Evolutionary conservation across 2,113 vertebrate species (phyloP).

Genomic region (Regulus satrapa): DNA sequence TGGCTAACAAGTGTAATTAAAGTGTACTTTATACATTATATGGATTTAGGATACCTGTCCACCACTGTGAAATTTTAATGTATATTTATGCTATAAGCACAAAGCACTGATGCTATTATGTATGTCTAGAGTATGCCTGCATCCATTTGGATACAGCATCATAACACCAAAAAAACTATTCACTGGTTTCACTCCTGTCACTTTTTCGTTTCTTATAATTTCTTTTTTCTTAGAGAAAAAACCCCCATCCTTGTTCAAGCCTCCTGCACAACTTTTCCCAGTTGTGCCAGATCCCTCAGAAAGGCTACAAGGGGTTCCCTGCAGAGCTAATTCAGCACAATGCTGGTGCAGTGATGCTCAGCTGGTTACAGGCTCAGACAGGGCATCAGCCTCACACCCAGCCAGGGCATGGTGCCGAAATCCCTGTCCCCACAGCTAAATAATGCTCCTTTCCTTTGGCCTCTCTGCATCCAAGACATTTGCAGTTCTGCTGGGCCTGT

Average conservation of each 20-base stretch:
- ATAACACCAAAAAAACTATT: neutral
- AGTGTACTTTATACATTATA: neutral
- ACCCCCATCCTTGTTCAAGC: neutral
- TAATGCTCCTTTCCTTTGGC: neutral
- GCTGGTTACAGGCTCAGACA: neutral
- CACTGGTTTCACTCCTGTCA: neutral
- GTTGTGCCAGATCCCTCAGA: neutral
- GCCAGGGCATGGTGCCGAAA: neutral
- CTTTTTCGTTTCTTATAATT: neutral
- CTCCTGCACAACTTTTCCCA: neutral
- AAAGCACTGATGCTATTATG: neutral
- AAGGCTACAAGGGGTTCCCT: fast-evolving
- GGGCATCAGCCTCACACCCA: neutral
- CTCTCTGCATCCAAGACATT: neutral
- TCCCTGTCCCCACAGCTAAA: neutral
- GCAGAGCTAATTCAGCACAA: neutral
- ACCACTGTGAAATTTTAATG: neutral
- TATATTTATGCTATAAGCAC: neutral
- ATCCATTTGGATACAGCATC: neutral
- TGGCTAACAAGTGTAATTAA: neutral
- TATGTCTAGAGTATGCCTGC: neutral
- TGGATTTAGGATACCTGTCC: neutral
- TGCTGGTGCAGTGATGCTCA: neutral
- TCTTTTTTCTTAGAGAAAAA: neutral
- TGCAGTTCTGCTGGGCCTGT: neutral